A percentile compares a stretch with the other conserved stretches of the same genome.
Conservation (phyloP, 2,113 vertebrate species). For the Pseudonaja textilis region DNA sequence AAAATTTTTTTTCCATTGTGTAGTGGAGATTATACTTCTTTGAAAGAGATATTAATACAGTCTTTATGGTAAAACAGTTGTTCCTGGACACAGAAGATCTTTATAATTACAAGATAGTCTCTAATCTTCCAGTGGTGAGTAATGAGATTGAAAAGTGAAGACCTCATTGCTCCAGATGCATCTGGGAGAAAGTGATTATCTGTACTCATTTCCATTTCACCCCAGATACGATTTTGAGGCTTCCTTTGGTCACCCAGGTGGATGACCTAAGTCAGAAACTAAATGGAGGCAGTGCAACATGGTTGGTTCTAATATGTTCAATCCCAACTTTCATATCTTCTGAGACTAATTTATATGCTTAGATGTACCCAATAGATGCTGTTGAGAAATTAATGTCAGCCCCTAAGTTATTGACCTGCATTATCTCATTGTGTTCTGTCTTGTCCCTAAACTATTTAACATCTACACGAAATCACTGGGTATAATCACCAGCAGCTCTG, state of each 20-base stretch:
- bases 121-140: neutral
- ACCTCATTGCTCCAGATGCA: neutral
- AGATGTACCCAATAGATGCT: neutral
- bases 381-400: neutral
- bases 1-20: neutral
- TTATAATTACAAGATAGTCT: neutral
- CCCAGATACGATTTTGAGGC: neutral
- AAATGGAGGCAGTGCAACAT: neutral
- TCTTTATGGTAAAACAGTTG: neutral
- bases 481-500: neutral
- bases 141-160: neutral
- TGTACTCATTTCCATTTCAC: neutral
- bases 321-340: neutral
- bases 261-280: neutral
- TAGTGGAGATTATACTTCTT: neutral
- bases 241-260: neutral
- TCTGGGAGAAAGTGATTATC: neutral
- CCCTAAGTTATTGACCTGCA: neutral
- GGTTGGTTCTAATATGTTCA: neutral
- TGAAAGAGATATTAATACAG: neutral
- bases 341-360: neutral
- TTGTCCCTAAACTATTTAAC: neutral
- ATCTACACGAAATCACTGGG: neutral
- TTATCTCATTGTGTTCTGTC: neutral
- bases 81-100: neutral